Evolutionary conservation across 1,140 invertebrate genomes (phyloP).

Genomic region (Thrips palmi): DNA sequence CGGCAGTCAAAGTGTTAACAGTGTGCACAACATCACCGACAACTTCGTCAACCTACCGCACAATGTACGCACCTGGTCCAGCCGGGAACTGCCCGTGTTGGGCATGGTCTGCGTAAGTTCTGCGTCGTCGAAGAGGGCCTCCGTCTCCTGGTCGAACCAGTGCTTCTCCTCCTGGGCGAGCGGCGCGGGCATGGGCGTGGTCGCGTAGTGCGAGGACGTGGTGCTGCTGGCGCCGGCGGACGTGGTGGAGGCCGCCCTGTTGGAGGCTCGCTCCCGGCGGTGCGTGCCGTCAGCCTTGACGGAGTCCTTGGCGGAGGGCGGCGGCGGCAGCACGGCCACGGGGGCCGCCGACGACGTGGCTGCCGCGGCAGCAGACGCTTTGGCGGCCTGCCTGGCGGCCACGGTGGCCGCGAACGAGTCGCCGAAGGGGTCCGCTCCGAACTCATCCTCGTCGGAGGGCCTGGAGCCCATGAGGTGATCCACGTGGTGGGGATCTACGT

Average conservation of each 20-base stretch:
- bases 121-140: constrained; percentile 28
- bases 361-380: constrained; percentile 24
- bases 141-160: constrained; percentile 32
- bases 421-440: constrained; percentile 54
- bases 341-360: constrained; percentile 5
- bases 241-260: constrained; percentile 17
- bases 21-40: no score
- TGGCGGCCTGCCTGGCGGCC: constrained; percentile 23
- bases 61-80: no score
- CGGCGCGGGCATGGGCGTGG: constrained; percentile 5
- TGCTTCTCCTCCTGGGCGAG: constrained; percentile 18
- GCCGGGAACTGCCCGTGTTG: constrained; percentile 2
- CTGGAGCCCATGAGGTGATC: no score
- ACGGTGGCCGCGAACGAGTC: constrained; percentile 52
- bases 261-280: constrained; percentile 20
- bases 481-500: no score
- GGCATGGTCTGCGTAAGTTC: constrained; percentile 17
- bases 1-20: neutral
- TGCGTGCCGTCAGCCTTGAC: constrained; percentile 15
- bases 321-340: constrained; percentile 22
- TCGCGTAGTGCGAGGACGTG: neutral
- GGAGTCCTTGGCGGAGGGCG: constrained; percentile 16
- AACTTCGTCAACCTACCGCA: no score
- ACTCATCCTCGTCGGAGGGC: no score
- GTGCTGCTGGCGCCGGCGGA: neutral